Evolutionary conservation across 2,797 vertebrate genomes (phyloP).

Genomic region (Falco peregrinus): DNA sequence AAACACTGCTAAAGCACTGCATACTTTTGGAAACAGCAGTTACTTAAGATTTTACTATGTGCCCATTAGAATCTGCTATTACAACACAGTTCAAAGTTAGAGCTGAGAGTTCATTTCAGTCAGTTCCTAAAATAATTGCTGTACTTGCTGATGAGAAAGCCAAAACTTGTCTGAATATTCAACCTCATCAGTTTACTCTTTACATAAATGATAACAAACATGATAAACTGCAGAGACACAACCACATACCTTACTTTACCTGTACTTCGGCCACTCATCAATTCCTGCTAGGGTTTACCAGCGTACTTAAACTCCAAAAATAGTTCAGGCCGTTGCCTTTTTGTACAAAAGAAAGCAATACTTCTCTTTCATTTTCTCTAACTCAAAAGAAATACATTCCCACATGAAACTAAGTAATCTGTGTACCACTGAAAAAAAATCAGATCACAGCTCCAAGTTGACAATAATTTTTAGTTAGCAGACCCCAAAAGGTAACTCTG

Average conservation of each 20-base stretch:
- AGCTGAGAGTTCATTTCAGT: neutral
- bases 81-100: neutral
- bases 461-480: neutral
- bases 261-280: conserved; percentile 24
- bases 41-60: neutral
- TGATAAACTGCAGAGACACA: neutral
- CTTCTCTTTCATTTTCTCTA: neutral
- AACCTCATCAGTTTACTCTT: neutral
- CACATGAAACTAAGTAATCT: neutral
- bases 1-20: neutral
- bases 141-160: neutral
- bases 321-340: neutral
- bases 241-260: neutral
- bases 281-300: neutral
- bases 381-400: neutral
- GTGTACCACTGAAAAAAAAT: neutral
- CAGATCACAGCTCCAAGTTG: neutral
- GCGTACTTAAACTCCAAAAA: neutral
- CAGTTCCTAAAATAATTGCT: neutral
- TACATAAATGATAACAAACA: neutral
- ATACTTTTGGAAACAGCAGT: neutral
- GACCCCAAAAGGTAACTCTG: neutral
- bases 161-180: neutral
- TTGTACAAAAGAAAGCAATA: neutral
- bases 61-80: neutral